phyloP scores from a whole-genome alignment of 2,797 vertebrate species.

The Dendrocincla tyrannina region DNA sequence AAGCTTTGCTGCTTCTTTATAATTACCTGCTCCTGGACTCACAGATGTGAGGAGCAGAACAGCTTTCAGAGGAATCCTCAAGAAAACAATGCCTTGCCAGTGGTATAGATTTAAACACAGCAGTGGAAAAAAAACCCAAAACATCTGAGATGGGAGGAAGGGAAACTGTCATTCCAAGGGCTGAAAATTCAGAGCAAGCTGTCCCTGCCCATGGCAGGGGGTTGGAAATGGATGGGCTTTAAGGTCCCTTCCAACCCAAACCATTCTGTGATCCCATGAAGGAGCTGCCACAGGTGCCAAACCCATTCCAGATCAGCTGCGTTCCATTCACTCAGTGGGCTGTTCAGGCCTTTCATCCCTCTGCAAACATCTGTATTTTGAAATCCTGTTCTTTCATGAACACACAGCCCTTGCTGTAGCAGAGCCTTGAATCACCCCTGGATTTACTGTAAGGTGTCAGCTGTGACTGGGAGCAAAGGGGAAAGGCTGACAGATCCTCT shows the following conservation, averaged over 20 bases:
- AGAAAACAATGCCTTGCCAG: not conserved
- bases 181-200: not conserved
- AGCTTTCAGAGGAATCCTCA: not conserved
- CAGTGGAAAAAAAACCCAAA: not conserved
- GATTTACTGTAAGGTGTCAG: not conserved
- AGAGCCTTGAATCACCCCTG: not conserved
- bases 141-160: not conserved
- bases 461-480: not conserved
- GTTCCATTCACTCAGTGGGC: not conserved
- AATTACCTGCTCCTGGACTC: not conserved
- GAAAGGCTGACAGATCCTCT: conserved; percentile 12
- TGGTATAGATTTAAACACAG: rapidly evolving
- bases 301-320: not conserved
- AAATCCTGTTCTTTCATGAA: not conserved
- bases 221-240: not conserved
- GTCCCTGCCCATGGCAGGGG: rapidly evolving
- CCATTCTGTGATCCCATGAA: not conserved
- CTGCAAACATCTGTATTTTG: not conserved
- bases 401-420: not conserved
- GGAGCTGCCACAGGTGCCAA: not conserved
- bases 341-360: not conserved
- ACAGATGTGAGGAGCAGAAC: not conserved
- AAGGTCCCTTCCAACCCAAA: not conserved
- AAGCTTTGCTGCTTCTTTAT: not conserved
- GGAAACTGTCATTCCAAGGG: not conserved